Evolutionary conservation across 2,797 vertebrate genomes (phyloP).

Genomic region (Poecilia gillii): DNA sequence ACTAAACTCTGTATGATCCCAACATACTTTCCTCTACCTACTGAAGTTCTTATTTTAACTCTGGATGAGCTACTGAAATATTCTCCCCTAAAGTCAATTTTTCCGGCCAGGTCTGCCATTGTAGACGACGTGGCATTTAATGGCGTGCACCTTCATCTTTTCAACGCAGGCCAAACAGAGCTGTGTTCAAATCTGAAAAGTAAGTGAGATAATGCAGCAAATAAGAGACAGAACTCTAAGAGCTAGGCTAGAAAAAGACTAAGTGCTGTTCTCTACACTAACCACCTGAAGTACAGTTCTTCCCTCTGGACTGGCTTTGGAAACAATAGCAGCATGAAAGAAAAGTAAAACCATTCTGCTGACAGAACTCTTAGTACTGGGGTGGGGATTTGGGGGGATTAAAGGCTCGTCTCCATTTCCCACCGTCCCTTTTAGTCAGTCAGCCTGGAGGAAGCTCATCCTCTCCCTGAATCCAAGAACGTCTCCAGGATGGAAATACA

Average conservation of each 20-base stretch:
- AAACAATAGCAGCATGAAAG: conserved; percentile 49
- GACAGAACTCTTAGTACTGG: neutral
- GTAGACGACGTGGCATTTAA: neutral
- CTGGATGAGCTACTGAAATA: neutral
- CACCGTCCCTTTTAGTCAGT: conserved; percentile 67
- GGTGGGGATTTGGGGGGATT: no score
- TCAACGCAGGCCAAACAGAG: neutral
- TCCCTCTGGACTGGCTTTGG: conserved; percentile 22
- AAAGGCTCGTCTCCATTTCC: conserved; percentile 19
- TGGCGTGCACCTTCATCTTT: neutral
- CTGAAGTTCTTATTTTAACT: neutral
- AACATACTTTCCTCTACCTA: neutral
- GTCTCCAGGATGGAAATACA: conserved; percentile 39
- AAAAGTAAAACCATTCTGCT: conserved; percentile 6
- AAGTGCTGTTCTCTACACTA: neutral
- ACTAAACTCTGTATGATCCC: neutral
- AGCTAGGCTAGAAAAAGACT: neutral
- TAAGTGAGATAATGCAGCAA: neutral
- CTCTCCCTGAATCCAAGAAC: neutral
- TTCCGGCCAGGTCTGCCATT: neutral
- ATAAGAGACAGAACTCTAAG: neutral
- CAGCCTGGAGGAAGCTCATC: conserved; percentile 42
- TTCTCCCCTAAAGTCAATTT: neutral
- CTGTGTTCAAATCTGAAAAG: neutral
- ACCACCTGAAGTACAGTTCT: neutral